Percentiles rank a stretch among this genome's conserved stretches.
These are phyloP conservation scores for Hylyphantes graminicola DNA, from an alignment of 1,140 invertebrate genomes.

Conservation along the genomic window DNA sequence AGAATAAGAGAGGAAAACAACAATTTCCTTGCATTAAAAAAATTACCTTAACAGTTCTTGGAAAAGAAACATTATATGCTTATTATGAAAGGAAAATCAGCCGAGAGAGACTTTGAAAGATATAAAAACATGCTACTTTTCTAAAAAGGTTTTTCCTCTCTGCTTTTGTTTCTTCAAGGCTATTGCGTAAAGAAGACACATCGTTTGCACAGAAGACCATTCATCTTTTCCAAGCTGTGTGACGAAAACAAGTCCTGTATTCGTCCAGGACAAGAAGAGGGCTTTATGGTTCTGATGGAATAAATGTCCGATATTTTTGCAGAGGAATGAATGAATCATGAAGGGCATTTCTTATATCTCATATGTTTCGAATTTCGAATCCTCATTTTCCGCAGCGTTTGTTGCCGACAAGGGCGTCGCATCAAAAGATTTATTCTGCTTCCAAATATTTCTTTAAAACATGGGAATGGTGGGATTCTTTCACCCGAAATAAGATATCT, in stretches of 20 bases:
- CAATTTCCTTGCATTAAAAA: conserved; percentile 8
- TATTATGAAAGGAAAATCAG: conserved; percentile 22
- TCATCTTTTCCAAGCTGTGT: conserved; percentile 48
- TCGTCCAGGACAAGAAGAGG: conserved; percentile 5
- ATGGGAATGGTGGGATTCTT: too few species aligned
- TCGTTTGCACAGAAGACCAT: conserved; percentile 21
- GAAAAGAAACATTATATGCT: neutral
- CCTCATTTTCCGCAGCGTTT: conserved; percentile 18
- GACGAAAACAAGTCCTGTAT: conserved; percentile 32
- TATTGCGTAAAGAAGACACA: conserved; percentile 41
- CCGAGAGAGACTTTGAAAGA: too few species aligned
- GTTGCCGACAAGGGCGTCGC: conserved; percentile 1
- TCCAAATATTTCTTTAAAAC: too few species aligned
- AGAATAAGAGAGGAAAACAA: neutral
- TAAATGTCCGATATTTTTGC: conserved; percentile 39
- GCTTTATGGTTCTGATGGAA: conserved; percentile 28
- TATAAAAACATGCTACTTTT: conserved; percentile 10
- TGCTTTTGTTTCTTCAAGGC: conserved; percentile 40
- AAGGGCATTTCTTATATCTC: conserved; percentile 1
- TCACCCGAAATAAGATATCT: too few species aligned
- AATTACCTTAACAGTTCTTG: neutral
- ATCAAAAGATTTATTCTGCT: neutral
- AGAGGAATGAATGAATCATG: conserved; percentile 35
- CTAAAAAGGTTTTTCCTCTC: conserved; percentile 21
- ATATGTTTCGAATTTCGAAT: neutral